Conservation (phyloP, 2,888 invertebrate genomes). For the Oscheius myriophilus region DNA sequence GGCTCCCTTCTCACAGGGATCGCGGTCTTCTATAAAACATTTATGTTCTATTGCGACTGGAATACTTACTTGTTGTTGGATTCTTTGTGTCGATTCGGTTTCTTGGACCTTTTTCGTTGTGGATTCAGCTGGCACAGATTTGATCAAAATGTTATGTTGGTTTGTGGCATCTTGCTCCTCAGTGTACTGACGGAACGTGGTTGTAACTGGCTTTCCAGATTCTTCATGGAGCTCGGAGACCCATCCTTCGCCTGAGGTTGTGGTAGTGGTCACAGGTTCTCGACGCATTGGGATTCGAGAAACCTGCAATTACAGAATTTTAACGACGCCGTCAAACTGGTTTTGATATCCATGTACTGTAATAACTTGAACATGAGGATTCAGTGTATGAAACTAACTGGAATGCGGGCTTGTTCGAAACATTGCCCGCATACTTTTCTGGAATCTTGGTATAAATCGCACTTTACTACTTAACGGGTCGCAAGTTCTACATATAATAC, state of each 20-base stretch:
- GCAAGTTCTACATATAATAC: no score
- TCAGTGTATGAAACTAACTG: no score
- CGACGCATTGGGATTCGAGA: constrained; percentile 13
- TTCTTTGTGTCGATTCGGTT: constrained; percentile 6
- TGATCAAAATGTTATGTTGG: constrained; percentile 14
- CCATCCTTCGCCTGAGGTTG: constrained; percentile 34
- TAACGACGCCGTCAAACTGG: no score
- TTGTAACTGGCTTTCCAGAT: constrained; percentile 22
- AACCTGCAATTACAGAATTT: no score
- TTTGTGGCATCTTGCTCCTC: constrained; percentile 16
- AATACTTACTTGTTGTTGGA: constrained; percentile 33
- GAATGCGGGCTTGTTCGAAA: no score
- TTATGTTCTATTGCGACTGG: neutral
- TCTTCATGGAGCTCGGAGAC: constrained; percentile 33
- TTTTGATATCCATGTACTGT: no score
- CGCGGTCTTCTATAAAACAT: neutral
- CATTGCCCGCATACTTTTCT: no score
- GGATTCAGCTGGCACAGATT: constrained; percentile 7
- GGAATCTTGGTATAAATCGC: no score
- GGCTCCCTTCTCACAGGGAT: constrained; percentile 14
- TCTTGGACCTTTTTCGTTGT: constrained; percentile 28
- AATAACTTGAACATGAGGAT: no score
- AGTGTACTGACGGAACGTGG: constrained; percentile 16
- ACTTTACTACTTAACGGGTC: no score
- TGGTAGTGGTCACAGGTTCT: constrained; percentile 21